These are phyloP conservation scores for Enhydra lutris DNA, from an alignment of 2,113 vertebrate genomes.

Conservation along the genomic window DNA sequence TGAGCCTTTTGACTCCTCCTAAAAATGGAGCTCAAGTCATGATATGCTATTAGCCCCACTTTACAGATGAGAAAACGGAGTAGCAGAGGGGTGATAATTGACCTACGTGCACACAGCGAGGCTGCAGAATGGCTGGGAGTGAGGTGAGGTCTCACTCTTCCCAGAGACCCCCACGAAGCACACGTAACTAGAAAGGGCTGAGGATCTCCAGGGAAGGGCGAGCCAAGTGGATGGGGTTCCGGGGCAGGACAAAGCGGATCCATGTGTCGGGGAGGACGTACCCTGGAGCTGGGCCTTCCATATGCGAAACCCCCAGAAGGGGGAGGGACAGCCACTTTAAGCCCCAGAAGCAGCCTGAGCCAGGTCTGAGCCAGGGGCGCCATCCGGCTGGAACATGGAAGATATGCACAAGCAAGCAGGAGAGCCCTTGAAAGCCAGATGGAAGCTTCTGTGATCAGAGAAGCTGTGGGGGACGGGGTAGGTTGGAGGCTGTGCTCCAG, in stretches of 20 bases:
- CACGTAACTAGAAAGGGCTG: too few species aligned
- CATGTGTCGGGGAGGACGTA: neutral
- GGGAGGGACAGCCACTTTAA: neutral
- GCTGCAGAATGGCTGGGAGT: neutral
- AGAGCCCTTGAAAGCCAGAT: neutral
- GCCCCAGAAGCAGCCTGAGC: neutral
- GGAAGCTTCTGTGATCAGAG: neutral
- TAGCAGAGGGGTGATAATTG: neutral
- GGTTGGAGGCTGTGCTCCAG: neutral
- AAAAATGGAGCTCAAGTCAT: neutral
- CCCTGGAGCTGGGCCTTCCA: neutral
- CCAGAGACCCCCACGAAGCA: neutral
- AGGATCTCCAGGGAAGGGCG: neutral
- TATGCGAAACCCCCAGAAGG: neutral
- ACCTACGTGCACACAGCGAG: neutral
- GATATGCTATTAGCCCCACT: neutral
- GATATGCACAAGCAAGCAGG: too few species aligned
- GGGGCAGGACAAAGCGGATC: neutral
- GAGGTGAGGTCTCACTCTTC: neutral
- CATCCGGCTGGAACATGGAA: neutral
- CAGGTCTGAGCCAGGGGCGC: neutral
- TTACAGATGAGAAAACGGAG: neutral
- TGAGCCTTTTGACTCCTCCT: neutral
- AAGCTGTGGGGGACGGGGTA: rapidly evolving
- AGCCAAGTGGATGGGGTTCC: neutral